Evolutionary conservation across 2,888 invertebrate species (phyloP), one percentile per base, ranked within the genome.

Genomic region (Minunthozetes semirufus): DNA sequence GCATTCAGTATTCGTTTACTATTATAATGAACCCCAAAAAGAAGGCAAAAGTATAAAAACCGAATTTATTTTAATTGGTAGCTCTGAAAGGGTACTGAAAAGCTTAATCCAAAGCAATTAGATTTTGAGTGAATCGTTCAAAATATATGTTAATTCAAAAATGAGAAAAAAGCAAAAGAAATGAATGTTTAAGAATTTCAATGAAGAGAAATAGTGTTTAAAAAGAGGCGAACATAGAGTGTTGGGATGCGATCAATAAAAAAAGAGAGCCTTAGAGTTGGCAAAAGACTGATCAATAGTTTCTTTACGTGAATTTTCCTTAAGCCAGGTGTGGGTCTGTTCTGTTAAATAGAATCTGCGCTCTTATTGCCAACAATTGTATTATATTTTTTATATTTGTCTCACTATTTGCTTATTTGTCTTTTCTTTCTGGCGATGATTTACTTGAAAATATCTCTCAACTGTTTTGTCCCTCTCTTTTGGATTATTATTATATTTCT

Each of bases 261-360:
- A 33, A 61, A 13, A 48, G 29, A 61, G 33, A 61, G 33, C 29
- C 29, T n/a, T 22, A 17, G 4, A 53, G 53, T n/a, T 53, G 22
- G 53, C 53, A 33, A 61, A 61, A 61, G 61, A 46, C n/a, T 68
- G 46, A 68, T 68, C 68, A 68, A 68, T 68, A 68, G 68, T 42
- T 68, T 68, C 22, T 68, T 68, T 46, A n/a, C 33, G 42, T 42
- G 22, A 68, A 68, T 68, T 42, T 27, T 68, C 17, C 42, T 68
- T 38, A 68, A 68, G 68, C n/a, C 68, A 68, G 68, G 68, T 68
- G 68, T 42, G 42, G 25, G 59, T 59, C 19, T 59, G 59, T 59
- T 17, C 19, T 63, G 63, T 63, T 63, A 63, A 56, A 22, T 29
- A 63, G 63, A 63, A 63, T 63, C 63, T 63, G 63, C 63, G 63